phyloP scores from a whole-genome alignment of 2,888 invertebrate species.

The Rhagium mordax region DNA sequence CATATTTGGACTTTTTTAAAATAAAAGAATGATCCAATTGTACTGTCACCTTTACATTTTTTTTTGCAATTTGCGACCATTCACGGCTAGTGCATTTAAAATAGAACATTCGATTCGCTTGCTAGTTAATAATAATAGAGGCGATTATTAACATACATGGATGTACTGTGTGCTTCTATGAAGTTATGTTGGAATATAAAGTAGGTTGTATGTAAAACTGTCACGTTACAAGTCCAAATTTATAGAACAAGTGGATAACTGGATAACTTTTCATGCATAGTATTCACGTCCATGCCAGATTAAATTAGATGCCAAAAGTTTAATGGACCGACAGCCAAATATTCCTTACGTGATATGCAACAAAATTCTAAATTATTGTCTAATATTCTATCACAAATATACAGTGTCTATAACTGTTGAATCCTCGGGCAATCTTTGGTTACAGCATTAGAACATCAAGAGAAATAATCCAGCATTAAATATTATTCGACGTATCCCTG shows the following conservation, averaged over 20 bases:
- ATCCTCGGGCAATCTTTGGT: background rate
- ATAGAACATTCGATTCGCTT: conserved; percentile 38
- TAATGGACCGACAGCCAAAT: conserved; percentile 45
- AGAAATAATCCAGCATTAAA: no score
- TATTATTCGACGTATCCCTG: no score
- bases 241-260: conserved; percentile 68
- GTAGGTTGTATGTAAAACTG: conserved; percentile 65
- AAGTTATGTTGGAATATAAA: conserved; percentile 63
- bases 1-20: background rate
- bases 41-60: background rate
- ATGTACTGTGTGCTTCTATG: conserved; percentile 54
- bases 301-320: conserved; percentile 66
- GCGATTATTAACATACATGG: conserved; percentile 51
- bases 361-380: conserved; percentile 11
- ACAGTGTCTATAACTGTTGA: background rate
- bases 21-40: conserved; percentile 1
- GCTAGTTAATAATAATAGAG: conserved; percentile 51
- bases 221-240: conserved; percentile 67
- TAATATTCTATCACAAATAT: background rate
- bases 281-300: conserved; percentile 60
- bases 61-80: conserved; percentile 13
- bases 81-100: background rate
- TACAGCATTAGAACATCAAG: background rate
- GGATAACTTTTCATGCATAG: conserved; percentile 63
- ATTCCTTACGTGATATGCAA: conserved; percentile 22